Percentiles rank a stretch among this genome's conserved stretches.
These are phyloP conservation scores for Lordiphosa collinella DNA, from an alignment of 1,140 invertebrate genomes.

Conservation along the genomic window DNA sequence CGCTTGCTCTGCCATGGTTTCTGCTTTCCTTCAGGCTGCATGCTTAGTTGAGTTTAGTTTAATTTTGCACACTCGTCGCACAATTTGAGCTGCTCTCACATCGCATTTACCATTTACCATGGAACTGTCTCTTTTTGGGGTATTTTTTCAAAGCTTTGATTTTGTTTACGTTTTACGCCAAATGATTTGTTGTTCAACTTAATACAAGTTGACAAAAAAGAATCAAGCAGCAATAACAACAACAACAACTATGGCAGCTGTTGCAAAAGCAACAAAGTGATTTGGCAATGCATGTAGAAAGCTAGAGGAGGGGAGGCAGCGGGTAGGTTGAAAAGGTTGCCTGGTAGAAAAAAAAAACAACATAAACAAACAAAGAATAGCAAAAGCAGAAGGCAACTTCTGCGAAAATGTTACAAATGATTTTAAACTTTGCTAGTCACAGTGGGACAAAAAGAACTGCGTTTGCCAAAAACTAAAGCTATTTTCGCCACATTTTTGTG, in stretches of 20 bases:
- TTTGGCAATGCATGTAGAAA: not conserved
- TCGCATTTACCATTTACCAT: not conserved
- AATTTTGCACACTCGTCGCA: slow-evolving; percentile 54
- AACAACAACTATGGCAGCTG: slow-evolving; percentile 72
- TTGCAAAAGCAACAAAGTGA: slow-evolving; percentile 64
- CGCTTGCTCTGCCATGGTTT: not conserved
- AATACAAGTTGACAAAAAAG: slow-evolving; percentile 65
- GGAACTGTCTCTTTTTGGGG: slow-evolving; percentile 45
- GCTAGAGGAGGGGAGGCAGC: slow-evolving; percentile 2
- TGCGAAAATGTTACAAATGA: slow-evolving; percentile 44
- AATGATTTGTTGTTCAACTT: slow-evolving; percentile 76
- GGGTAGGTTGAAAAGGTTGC: slow-evolving; percentile 7
- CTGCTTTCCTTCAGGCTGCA: slow-evolving; percentile 21
- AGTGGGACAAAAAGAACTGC: slow-evolving; percentile 1
- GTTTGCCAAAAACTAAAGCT: not conserved
- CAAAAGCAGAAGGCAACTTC: slow-evolving; percentile 30
- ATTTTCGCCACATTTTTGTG: too few species aligned
- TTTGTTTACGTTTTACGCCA: slow-evolving; percentile 71
- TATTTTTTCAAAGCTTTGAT: slow-evolving; percentile 60
- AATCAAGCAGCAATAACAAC: slow-evolving; percentile 40
- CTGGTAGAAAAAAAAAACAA: slow-evolving; percentile 28
- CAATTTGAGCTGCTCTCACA: slow-evolving; percentile 40
- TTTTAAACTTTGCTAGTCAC: slow-evolving; percentile 33
- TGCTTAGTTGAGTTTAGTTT: slow-evolving; percentile 60
- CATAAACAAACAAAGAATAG: slow-evolving; percentile 49